phyloP scores from a whole-genome alignment of 2,113 vertebrate species.

The Malurus melanocephalus region DNA sequence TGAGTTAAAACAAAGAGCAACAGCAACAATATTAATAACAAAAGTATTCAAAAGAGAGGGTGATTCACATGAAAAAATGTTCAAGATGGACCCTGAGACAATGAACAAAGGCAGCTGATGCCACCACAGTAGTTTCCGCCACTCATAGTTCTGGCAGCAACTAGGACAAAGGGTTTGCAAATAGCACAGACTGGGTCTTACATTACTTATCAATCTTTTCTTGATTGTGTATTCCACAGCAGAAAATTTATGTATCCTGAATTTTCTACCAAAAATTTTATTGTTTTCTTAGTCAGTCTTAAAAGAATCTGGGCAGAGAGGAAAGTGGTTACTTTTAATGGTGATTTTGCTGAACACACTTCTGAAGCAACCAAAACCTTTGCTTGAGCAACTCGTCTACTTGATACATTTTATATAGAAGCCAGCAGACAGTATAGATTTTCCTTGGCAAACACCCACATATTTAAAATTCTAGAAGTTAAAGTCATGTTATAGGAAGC shows the following conservation, averaged over 20 bases:
- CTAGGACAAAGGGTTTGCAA: not conserved
- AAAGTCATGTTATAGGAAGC: not conserved
- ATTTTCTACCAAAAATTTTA: not conserved
- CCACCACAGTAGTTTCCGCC: rapidly evolving
- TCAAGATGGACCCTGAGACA: rapidly evolving
- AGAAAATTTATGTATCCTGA: not conserved
- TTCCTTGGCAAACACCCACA: not conserved
- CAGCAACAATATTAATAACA: not conserved
- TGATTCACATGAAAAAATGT: not conserved
- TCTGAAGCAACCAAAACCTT: not conserved
- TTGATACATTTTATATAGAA: not conserved
- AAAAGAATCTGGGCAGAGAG: not conserved
- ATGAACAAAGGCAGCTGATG: not conserved
- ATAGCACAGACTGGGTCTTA: not conserved
- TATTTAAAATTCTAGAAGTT: not conserved
- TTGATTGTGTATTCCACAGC: not conserved
- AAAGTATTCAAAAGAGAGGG: not conserved
- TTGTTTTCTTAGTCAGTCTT: not conserved
- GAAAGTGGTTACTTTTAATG: not conserved
- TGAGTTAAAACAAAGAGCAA: not conserved
- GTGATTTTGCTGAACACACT: not conserved
- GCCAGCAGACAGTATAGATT: not conserved
- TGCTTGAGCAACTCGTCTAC: not conserved
- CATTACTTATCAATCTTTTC: not conserved
- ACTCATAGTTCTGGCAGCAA: rapidly evolving